These are phyloP conservation scores for Machaerirhynchus nigripectus DNA, from an alignment of 2,113 vertebrate genomes.

Conservation along the genomic window DNA sequence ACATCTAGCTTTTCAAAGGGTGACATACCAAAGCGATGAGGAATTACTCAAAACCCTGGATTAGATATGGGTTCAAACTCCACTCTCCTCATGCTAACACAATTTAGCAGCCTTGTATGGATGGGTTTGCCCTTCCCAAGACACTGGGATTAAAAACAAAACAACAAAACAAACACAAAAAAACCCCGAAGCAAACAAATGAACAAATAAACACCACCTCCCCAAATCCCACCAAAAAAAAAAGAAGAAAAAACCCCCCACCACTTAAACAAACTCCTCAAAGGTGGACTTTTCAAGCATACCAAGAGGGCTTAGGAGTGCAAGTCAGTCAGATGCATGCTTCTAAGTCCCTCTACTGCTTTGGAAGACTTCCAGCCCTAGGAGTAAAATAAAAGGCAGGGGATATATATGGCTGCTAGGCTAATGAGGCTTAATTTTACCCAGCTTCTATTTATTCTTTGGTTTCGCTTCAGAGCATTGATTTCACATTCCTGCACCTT, in stretches of 20 bases:
- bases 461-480: neutral
- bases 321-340: neutral
- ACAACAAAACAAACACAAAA: neutral
- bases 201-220: neutral
- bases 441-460: neutral
- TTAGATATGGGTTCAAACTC: neutral
- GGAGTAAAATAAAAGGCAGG: neutral
- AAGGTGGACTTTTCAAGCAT: neutral
- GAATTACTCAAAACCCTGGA: neutral
- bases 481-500: neutral
- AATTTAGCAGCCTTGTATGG: neutral
- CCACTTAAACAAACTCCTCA: neutral
- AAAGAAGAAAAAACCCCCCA: fast-evolving
- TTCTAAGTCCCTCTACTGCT: neutral
- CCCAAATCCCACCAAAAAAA: neutral
- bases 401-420: neutral
- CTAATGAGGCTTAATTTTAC: conserved; percentile 7
- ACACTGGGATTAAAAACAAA: neutral
- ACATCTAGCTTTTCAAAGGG: neutral
- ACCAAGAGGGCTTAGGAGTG: neutral
- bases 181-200: fast-evolving
- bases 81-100: neutral
- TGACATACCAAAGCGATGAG: neutral
- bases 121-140: neutral
- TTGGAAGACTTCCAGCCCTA: neutral